Evolutionary conservation across 2,797 vertebrate genomes (phyloP), one percentile per base, ranked within the genome.

Genomic region (Phrynocephalus forsythii): DNA sequence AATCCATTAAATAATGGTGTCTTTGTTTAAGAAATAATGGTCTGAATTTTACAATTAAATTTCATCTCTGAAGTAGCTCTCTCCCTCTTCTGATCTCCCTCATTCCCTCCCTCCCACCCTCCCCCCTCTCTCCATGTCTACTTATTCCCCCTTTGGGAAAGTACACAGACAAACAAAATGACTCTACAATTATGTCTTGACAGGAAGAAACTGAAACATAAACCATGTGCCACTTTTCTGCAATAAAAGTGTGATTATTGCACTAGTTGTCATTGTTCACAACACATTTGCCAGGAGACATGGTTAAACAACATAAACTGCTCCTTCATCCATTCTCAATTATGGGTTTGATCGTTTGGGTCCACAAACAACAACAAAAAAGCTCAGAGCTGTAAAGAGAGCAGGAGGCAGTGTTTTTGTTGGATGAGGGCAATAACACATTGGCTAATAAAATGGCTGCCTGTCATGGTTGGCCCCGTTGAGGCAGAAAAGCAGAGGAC

Each of bases 371-470:
- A 89, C 94, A 56, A 56, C 82, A 94, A 89, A 94, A 95, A 91
- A 92, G 56, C 95, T 94, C 92, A 93, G 90, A 94, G 92, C 91
- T 91, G 79, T 28, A 94, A 90, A 95, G 44, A 63, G 60, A 63
- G 63, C 26, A 26, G 24, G 50, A 13, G 24, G 10, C 11, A 88
- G 86, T n/a, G 75, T 20, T 92, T 95, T 94, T 94, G 91, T 94
- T 91, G 95, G 92, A 94, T 96, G 94, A 90, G 81, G 80, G 91
- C 91, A 95, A 95, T 92, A 95, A 87, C 94, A 94, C 93, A 90
- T 92, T 91, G 91, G 89, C 87, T 96, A 96, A 96, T 95, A 95
- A 96, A 95, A 95, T 92, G 91, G 85, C 92, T 96, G 91, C 84
- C 92, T 96, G 93, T 94, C 92, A 92, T 91, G 66, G 77, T 82